Evolutionary conservation across 1,140 invertebrate species (phyloP).

Genomic region (Gerris buenoi): DNA sequence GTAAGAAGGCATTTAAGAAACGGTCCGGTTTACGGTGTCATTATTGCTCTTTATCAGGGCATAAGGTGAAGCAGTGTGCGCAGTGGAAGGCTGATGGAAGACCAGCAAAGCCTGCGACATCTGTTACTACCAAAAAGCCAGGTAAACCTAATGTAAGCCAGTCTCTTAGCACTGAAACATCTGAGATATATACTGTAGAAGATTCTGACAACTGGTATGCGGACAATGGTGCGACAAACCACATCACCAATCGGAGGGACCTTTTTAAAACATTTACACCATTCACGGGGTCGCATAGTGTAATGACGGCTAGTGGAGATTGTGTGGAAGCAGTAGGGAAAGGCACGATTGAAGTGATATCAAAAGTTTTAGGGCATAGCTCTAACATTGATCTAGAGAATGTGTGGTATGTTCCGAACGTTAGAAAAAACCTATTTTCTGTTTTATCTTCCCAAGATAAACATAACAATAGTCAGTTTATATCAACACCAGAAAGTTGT

Average conservation of each 20-base stretch:
- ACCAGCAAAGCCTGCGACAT: not conserved
- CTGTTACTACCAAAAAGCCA: too few relatives aligned
- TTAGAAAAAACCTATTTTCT: constrained; percentile 26
- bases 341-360: constrained; percentile 20
- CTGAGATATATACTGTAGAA: constrained; percentile 4
- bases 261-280: constrained; percentile 20
- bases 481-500: constrained; percentile 18
- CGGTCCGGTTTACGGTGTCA: not conserved
- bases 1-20: not conserved
- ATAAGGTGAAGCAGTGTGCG: not conserved
- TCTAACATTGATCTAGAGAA: constrained; percentile 19
- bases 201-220: constrained; percentile 23
- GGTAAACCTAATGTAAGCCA: not conserved
- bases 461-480: constrained; percentile 21
- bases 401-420: constrained; percentile 24
- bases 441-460: constrained; percentile 23
- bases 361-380: constrained; percentile 13
- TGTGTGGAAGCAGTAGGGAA: constrained; percentile 20
- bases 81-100: not conserved
- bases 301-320: constrained; percentile 22
- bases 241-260: constrained; percentile 21
- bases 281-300: constrained; percentile 15
- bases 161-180: not conserved
- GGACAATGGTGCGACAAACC: constrained; percentile 26
- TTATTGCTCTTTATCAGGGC: not conserved